Percentiles rank a stretch among this genome's conserved stretches.
These are phyloP conservation scores for Meloidogyne exigua DNA, from an alignment of 1,140 invertebrate genomes.

Conservation along the genomic window DNA sequence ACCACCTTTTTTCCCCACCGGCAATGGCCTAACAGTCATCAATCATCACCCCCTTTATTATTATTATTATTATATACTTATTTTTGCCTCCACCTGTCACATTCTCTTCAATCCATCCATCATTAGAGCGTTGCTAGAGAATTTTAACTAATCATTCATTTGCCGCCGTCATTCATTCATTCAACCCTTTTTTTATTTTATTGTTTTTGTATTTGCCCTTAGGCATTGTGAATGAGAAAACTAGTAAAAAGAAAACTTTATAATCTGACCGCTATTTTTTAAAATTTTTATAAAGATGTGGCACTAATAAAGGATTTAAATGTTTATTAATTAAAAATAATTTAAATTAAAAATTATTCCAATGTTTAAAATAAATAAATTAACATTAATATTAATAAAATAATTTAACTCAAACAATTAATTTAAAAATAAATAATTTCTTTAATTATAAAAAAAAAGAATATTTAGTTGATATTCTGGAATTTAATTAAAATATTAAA, in stretches of 20 bases:
- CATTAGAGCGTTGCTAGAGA: background rate
- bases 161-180: background rate
- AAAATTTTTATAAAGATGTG: background rate
- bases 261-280: background rate
- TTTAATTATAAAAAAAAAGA: no score
- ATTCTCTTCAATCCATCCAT: background rate
- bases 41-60: background rate
- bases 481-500: no score
- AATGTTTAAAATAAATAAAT: no score
- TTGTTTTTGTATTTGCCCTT: background rate
- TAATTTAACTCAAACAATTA: no score
- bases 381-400: no score
- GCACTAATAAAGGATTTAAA: no score
- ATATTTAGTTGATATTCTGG: no score
- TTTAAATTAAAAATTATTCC: no score
- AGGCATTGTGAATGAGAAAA: background rate
- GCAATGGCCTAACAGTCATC: background rate
- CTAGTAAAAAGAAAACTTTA: background rate
- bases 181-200: background rate
- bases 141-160: conserved; percentile 2
- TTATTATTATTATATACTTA: background rate
- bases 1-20: background rate
- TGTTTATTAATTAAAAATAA: no score
- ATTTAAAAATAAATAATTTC: no score
- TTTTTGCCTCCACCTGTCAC: background rate